Conservation (phyloP, 2,113 vertebrate genomes). For the Perccottus glenii region DNA sequence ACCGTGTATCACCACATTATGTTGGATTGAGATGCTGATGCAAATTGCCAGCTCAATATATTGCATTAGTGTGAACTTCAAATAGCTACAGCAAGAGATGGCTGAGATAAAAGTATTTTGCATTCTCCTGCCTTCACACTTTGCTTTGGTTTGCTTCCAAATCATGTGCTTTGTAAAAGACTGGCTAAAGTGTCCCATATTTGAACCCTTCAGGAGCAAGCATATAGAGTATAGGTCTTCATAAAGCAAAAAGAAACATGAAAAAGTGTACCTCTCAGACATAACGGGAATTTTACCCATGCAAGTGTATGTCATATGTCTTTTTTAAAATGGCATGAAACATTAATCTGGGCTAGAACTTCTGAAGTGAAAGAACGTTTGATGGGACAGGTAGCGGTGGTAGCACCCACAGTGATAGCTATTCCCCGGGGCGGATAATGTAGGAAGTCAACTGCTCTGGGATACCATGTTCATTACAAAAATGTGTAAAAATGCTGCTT, state of each 20-base stretch:
- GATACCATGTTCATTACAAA: constrained; percentile 34
- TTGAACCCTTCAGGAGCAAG: constrained; percentile 11
- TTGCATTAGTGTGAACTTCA: constrained; percentile 43
- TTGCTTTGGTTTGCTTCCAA: constrained; percentile 34
- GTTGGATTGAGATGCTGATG: constrained; percentile 41
- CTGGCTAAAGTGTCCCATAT: constrained; percentile 5
- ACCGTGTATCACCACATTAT: constrained; percentile 45
- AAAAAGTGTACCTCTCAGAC: background rate
- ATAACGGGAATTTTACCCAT: constrained; percentile 24
- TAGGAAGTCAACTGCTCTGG: constrained; percentile 30
- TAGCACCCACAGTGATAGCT: constrained; percentile 47
- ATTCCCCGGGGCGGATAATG: constrained; percentile 40
- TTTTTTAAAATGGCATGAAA: constrained; percentile 17
- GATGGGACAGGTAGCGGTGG: constrained; percentile 17
- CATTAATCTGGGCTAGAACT: constrained; percentile 21
- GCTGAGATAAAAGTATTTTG: constrained; percentile 19
- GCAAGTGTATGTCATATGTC: constrained; percentile 31
- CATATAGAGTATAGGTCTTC: background rate
- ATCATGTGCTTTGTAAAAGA: constrained; percentile 7
- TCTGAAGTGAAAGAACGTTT: constrained; percentile 13
- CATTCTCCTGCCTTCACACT: constrained; percentile 13
- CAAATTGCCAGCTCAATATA: constrained; percentile 49
- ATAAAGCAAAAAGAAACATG: constrained; percentile 3
- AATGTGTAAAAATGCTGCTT: constrained; percentile 23
- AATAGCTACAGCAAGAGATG: constrained; percentile 14